A percentile compares a stretch with the other conserved stretches of the same genome.
phyloP scores from a whole-genome alignment of 1,140 invertebrate genomes.

The Eueides isabella region DNA sequence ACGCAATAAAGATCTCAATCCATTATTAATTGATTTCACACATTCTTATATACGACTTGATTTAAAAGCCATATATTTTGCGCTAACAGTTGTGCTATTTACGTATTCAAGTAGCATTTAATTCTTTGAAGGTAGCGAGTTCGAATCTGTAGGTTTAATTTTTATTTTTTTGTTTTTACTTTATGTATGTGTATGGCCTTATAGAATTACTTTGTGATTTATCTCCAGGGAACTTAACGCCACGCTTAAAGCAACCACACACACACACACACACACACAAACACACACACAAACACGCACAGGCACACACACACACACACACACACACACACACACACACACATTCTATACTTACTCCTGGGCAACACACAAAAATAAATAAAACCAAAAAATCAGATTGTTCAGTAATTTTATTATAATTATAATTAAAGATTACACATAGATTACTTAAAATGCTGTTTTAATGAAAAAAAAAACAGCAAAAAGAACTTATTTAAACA shows the following conservation, averaged over 20 bases:
- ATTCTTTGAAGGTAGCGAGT: not conserved
- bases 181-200: too few relatives aligned
- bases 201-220: too few relatives aligned
- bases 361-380: too few relatives aligned
- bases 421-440: slow-evolving; percentile 5
- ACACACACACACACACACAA: too few relatives aligned
- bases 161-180: too few relatives aligned
- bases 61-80: not conserved
- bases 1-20: not conserved
- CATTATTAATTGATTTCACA: slow-evolving; percentile 1
- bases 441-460: not conserved
- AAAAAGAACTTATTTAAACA: not conserved
- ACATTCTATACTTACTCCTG: too few relatives aligned
- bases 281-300: too few relatives aligned
- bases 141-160: not conserved
- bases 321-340: too few relatives aligned
- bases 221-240: too few relatives aligned
- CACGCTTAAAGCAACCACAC: too few relatives aligned
- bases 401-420: not conserved
- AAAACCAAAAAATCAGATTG: not conserved
- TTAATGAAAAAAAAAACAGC: not conserved
- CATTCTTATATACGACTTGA: not conserved
- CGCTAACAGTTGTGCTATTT: not conserved
- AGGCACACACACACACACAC: too few relatives aligned
- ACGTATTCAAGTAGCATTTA: not conserved